Evolutionary conservation across 2,797 vertebrate species (phyloP).

Genomic region (Denticeps clupeoides): DNA sequence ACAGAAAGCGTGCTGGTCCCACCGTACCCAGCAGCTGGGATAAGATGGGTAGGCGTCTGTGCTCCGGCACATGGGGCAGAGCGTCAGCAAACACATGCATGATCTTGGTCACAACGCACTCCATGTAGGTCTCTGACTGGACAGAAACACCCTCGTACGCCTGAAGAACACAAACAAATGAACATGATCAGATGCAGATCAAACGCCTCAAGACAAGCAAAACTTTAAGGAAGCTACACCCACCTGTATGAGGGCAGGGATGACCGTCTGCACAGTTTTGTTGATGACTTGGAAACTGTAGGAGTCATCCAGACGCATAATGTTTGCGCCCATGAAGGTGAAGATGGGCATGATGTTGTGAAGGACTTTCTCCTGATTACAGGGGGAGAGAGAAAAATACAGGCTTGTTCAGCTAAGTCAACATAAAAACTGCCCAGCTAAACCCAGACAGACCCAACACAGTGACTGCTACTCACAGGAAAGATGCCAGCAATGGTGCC

Average conservation of each 20-base stretch:
- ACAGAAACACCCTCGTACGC: constrained; percentile 54
- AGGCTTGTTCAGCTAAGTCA: neutral
- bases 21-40: constrained; percentile 69
- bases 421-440: neutral
- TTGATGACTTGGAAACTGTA: constrained; percentile 96
- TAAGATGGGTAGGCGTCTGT: constrained; percentile 78
- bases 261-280: constrained; percentile 84
- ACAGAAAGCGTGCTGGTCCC: constrained; percentile 76
- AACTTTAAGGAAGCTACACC: constrained; percentile 9
- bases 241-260: constrained; percentile 88
- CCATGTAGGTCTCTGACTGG: constrained; percentile 44
- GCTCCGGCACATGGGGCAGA: constrained; percentile 84
- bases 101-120: constrained; percentile 62
- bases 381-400: neutral
- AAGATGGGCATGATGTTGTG: constrained; percentile 99
- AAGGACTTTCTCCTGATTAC: constrained; percentile 86
- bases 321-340: constrained; percentile 92
- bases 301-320: constrained; percentile 85
- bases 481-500: constrained; percentile 77
- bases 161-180: constrained; percentile 38
- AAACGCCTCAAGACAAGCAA: neutral
- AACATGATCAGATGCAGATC: neutral
- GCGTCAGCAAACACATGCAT: constrained; percentile 83
- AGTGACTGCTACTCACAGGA: constrained; percentile 63
- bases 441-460: neutral